A percentile compares a stretch with the other conserved stretches of the same genome.
phyloP scores from a whole-genome alignment of 2,797 vertebrate species.

The Tarsius wallacei region DNA sequence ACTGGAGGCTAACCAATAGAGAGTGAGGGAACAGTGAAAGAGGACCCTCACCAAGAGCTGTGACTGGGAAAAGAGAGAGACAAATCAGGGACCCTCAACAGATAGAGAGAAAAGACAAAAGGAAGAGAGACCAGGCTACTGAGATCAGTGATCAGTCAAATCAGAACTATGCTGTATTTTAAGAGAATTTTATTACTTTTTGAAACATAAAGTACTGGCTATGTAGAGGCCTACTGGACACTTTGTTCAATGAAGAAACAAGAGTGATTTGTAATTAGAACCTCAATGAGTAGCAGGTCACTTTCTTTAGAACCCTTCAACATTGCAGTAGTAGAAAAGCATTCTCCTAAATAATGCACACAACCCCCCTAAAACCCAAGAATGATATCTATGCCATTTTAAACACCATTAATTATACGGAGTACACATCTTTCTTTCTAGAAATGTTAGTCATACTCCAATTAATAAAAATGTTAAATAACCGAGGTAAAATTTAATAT shows the following conservation, averaged over 20 bases:
- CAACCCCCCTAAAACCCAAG: not conserved
- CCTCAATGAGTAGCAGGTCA: not conserved
- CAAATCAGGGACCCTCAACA: not conserved
- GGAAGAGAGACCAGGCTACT: not conserved
- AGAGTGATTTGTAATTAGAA: not conserved
- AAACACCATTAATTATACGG: not conserved
- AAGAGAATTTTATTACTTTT: not conserved
- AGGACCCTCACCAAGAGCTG: too few species aligned
- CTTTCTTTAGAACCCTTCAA: not conserved
- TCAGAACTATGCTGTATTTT: not conserved
- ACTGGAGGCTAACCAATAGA: not conserved
- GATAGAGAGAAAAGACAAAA: not conserved
- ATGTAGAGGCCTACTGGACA: not conserved
- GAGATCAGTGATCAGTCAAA: not conserved
- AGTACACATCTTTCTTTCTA: not conserved
- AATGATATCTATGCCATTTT: not conserved
- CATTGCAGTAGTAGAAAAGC: not conserved
- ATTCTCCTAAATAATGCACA: not conserved
- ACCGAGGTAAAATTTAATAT: not conserved
- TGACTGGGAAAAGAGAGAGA: not conserved
- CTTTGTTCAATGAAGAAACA: not conserved
- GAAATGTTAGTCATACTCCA: not conserved
- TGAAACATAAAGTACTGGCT: not conserved
- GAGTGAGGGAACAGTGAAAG: fast-evolving
- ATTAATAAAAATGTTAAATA: constrained; percentile 22